Conservation (phyloP, 2,888 invertebrate genomes). For the Hirtodrosophila duncani region DNA sequence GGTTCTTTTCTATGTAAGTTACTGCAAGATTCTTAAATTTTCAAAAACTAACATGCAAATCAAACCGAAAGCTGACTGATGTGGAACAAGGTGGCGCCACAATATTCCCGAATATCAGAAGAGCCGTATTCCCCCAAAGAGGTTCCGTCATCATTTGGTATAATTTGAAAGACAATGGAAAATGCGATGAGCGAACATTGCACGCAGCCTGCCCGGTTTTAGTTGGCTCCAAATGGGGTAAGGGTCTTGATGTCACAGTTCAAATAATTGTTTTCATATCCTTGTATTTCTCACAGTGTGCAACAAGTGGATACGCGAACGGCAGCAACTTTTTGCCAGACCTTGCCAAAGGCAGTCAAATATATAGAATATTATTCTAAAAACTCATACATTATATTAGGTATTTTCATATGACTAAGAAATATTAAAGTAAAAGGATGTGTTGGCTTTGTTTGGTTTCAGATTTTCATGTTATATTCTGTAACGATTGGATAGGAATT, state of each 20-base stretch:
- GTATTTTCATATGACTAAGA: no score
- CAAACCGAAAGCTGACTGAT: constrained; percentile 90
- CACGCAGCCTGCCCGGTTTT: constrained; percentile 75
- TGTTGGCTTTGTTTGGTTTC: no score
- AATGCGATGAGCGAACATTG: constrained; percentile 52
- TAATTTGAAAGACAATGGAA: constrained; percentile 60
- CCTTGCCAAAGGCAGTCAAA: constrained; percentile 77
- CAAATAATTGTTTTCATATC: no score
- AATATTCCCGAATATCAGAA: constrained; percentile 92
- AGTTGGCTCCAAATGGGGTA: constrained; percentile 76
- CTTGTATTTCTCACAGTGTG: constrained; percentile 80
- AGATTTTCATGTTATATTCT: no score
- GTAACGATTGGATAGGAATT: no score
- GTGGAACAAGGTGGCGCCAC: constrained; percentile 98
- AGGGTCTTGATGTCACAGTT: neutral
- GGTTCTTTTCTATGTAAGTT: constrained; percentile 94
- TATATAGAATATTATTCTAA: constrained; percentile 19
- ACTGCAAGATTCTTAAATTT: no score
- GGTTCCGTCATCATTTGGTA: constrained; percentile 79
- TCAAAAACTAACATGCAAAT: no score
- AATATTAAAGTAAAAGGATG: no score
- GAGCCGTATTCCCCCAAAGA: constrained; percentile 91
- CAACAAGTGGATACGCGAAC: constrained; percentile 93
- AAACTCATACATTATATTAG: neutral
- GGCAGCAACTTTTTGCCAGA: constrained; percentile 86